Percentiles rank a stretch among this genome's conserved stretches.
Conservation (phyloP, 2,113 vertebrate species). For the Poeciliopsis occidentalis region DNA sequence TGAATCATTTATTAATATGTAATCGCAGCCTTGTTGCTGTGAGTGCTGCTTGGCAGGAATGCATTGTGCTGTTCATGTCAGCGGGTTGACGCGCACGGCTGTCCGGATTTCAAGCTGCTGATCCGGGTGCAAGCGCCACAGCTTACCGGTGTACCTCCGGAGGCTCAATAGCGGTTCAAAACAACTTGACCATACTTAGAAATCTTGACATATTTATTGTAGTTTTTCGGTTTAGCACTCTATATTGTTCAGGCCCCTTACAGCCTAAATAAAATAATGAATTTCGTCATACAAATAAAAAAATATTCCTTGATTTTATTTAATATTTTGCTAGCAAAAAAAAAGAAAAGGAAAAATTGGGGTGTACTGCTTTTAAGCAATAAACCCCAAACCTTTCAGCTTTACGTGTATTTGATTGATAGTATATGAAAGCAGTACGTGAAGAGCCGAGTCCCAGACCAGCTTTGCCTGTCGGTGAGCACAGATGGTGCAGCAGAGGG, state of each 20-base stretch:
- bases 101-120: constrained; percentile 13
- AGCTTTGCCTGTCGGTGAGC: constrained; percentile 48
- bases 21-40: constrained; percentile 2
- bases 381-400: not conserved
- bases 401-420: not conserved
- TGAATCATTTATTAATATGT: not conserved
- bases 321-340: not conserved
- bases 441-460: constrained; percentile 39
- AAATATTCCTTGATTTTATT: not conserved
- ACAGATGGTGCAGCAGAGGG: constrained; percentile 78
- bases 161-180: not conserved
- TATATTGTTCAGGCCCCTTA: not conserved
- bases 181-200: not conserved
- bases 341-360: not conserved
- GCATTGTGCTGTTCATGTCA: not conserved
- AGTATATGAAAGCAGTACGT: constrained; percentile 19
- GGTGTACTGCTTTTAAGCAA: not conserved
- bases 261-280: not conserved
- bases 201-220: not conserved
- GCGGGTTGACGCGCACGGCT: constrained; percentile 12
- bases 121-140: not conserved
- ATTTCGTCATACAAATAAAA: no score
- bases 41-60: not conserved
- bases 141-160: not conserved
- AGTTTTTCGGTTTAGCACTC: not conserved